These are phyloP conservation scores for Cebidichthys violaceus DNA, from an alignment of 2,113 vertebrate species.

Conservation along the genomic window DNA sequence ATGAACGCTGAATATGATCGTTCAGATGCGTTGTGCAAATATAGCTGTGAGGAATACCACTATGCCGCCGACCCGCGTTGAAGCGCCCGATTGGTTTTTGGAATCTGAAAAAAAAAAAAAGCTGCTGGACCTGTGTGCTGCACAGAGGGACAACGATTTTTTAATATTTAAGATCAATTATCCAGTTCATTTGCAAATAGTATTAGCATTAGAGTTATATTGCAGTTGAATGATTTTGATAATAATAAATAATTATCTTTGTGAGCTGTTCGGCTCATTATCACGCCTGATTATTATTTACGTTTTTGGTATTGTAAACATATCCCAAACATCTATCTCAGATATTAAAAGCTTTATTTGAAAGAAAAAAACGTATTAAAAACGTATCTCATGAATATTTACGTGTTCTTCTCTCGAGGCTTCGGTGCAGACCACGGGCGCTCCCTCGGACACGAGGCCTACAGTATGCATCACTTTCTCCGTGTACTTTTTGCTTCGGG, in stretches of 20 bases:
- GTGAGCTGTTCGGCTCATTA: background rate
- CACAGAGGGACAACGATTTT: conserved; percentile 15
- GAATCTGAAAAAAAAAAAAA: conserved; percentile 18
- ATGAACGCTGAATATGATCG: conserved; percentile 5
- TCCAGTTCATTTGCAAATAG: conserved; percentile 19
- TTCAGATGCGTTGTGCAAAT: conserved; percentile 48
- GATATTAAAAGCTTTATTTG: background rate
- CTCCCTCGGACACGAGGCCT: background rate
- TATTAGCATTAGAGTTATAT: background rate
- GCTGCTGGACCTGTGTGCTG: conserved; percentile 13
- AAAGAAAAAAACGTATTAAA: background rate
- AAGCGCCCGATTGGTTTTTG: conserved; percentile 13
- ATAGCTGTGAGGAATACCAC: conserved; percentile 18
- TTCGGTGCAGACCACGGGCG: conserved; percentile 2
- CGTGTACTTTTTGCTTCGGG: background rate
- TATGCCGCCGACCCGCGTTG: conserved; percentile 2
- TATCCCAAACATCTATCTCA: background rate
- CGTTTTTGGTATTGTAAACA: background rate
- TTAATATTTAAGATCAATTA: conserved; percentile 30
- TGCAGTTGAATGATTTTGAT: background rate
- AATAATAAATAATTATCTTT: background rate
- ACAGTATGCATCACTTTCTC: conserved; percentile 18
- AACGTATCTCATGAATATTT: conserved; percentile 15
- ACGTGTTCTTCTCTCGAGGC: background rate
- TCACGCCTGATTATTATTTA: background rate